phyloP scores from a whole-genome alignment of 2,888 invertebrate genomes.

The Mimachlamys varia region DNA sequence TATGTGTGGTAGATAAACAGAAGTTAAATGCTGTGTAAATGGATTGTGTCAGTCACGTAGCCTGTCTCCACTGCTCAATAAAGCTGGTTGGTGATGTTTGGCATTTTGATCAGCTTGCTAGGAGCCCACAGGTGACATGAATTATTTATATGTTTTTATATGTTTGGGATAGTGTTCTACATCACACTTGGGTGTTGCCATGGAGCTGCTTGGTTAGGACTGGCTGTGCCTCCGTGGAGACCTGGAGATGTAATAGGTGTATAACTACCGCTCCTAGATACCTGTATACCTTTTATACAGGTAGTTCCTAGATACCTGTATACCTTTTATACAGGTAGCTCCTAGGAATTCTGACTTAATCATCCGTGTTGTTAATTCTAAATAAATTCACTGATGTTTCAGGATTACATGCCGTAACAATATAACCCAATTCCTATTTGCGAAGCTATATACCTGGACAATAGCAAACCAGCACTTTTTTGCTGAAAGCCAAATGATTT shows the following conservation, averaged over 20 bases:
- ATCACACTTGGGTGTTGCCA: not conserved
- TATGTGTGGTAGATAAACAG: no score
- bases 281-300: not conserved
- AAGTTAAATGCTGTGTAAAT: no score
- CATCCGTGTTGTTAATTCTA: no score
- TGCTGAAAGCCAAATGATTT: no score
- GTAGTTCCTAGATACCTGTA: not conserved
- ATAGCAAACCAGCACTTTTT: no score
- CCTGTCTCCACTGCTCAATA: not conserved
- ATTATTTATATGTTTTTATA: not conserved
- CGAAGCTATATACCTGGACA: no score
- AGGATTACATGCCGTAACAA: no score
- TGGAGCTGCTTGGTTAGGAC: not conserved
- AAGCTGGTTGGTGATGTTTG: conserved; percentile 3
- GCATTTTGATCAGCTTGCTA: not conserved
- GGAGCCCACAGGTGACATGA: conserved; percentile 11
- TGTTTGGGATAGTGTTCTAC: not conserved
- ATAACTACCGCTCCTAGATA: not conserved
- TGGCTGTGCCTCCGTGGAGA: not conserved
- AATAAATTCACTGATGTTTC: no score
- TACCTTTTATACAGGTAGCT: not conserved
- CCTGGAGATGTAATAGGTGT: not conserved
- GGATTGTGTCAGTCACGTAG: not conserved
- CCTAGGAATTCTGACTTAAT: no score
- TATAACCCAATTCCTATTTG: no score